Base-by-base conservation (phyloP, 1,140 invertebrate species). In the Caenorhabditis tropicalis region DNA sequence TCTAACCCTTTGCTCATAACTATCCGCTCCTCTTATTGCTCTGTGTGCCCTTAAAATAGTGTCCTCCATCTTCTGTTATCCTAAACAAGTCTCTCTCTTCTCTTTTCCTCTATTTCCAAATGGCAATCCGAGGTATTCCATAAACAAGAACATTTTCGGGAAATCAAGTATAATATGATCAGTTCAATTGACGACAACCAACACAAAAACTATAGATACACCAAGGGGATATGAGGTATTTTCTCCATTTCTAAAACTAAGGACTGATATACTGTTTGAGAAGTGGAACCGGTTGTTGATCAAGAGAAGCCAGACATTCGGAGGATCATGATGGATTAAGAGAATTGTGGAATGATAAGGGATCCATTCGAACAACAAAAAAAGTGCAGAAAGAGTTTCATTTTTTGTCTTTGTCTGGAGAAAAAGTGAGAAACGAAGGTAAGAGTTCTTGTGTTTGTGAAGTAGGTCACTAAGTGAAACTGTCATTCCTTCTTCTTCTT, bases 391-490 rank as follows among this genome's bases (percentile, higher is more conserved):
- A 27, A 4, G 7, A 65, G 9, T 1, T 36, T 5, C 15, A 58
- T 5, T 5, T 5, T n/a, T 27, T 24, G 6, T 24, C n/a, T 58
- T 65, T 36, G 33, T 36, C 31, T 65, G 7, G 29, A 65, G 36
- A 65, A 65, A 1, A 15, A 10, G 12, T 31, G 12, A 39, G n/a
- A 46, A 74, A 27, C 7, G 24, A 56, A 56, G 53, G 53, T 56
- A 56, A 29, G 53, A 56, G 53, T 56, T 56, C 29, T 56, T 33
- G 43, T 74, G 53, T 74, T 21, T 65, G 65, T 74, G 65, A 74
- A 74, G 65, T 74, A 74, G 65, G 65, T 74, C 65, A 74, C 65
- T 74, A 74, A 74, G 65, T 74, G 65, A 74, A 74, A 74, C 65
- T 74, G 36, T 46, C 58, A 5, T 51, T 51, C 21, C 16, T n/a